A percentile compares a stretch with the other conserved stretches of the same genome.
phyloP scores from a whole-genome alignment of 2,797 vertebrate genomes.

The Acanthiza pusilla region DNA sequence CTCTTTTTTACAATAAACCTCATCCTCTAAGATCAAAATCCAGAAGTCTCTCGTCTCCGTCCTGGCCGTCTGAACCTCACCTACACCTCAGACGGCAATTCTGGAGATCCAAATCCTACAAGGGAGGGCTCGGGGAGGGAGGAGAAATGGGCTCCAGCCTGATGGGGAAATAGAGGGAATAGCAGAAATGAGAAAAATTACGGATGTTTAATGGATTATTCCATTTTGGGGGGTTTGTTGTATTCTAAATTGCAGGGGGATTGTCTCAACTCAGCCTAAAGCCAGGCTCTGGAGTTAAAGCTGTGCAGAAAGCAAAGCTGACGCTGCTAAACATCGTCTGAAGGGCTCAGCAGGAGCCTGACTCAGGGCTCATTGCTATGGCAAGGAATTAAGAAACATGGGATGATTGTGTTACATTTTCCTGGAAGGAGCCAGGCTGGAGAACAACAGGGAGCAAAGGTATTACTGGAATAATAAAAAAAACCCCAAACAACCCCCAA shows the following conservation, averaged over 20 bases:
- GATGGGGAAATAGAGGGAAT: fast-evolving
- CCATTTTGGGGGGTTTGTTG: fast-evolving
- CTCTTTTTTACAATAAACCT: too few species aligned
- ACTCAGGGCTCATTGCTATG: background rate
- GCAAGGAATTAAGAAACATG: background rate
- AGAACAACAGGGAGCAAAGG: conserved; percentile 17
- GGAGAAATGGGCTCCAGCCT: background rate
- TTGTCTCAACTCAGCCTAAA: background rate
- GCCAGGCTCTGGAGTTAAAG: background rate
- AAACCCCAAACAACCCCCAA: background rate
- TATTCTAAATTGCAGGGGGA: background rate
- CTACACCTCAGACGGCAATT: too few species aligned
- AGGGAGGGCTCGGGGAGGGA: too few species aligned
- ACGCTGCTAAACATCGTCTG: background rate
- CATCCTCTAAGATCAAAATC: too few species aligned
- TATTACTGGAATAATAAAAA: background rate
- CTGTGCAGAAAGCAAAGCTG: background rate
- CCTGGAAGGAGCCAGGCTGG: conserved; percentile 21
- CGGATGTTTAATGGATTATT: background rate
- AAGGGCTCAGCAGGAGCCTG: background rate
- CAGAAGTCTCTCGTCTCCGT: too few species aligned
- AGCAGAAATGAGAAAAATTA: fast-evolving
- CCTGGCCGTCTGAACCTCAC: too few species aligned
- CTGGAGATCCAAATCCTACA: too few species aligned
- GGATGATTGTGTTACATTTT: conserved; percentile 20